Percentiles rank a stretch among this genome's conserved stretches.
These are phyloP conservation scores for Physeter macrocephalus DNA, from an alignment of 2,113 vertebrate species.

Conservation along the genomic window DNA sequence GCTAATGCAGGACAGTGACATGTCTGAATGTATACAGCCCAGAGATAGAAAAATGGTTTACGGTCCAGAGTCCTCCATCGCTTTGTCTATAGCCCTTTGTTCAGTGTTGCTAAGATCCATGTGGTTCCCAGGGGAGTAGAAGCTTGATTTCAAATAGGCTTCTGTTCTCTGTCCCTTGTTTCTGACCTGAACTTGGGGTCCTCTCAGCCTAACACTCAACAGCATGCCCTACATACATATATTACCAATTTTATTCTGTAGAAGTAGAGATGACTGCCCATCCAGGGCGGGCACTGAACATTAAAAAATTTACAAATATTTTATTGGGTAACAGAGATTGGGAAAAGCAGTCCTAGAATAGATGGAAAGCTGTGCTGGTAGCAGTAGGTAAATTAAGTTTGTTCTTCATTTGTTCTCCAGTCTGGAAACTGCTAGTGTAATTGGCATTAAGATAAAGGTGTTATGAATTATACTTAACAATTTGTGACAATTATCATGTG, in stretches of 20 bases:
- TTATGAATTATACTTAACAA: conserved; percentile 30
- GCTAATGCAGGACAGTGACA: neutral
- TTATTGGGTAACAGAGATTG: neutral
- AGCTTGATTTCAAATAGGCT: conserved; percentile 62
- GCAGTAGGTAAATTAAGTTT: conserved; percentile 10
- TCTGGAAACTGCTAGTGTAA: neutral
- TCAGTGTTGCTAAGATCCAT: conserved; percentile 66
- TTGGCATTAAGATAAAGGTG: conserved; percentile 40
- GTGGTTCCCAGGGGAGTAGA: conserved; percentile 55
- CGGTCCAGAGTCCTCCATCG: conserved; percentile 5
- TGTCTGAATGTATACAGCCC: conserved; percentile 18
- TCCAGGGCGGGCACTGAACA: neutral
- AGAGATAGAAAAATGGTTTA: conserved; percentile 52
- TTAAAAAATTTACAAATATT: neutral
- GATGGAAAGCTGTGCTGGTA: conserved; percentile 17
- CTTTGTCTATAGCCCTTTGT: conserved; percentile 66
- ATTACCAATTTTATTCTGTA: conserved; percentile 28
- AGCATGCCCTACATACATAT: conserved; percentile 15
- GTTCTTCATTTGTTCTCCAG: conserved; percentile 43
- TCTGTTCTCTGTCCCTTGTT: conserved; percentile 64
- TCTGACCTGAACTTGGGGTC: conserved; percentile 51
- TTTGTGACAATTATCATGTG: conserved; percentile 33
- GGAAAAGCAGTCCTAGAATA: neutral
- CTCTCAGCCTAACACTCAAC: conserved; percentile 19
- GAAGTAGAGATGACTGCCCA: neutral